Evolutionary conservation across 2,888 invertebrate genomes (phyloP).

Genomic region (Schizotus pectinicornis): DNA sequence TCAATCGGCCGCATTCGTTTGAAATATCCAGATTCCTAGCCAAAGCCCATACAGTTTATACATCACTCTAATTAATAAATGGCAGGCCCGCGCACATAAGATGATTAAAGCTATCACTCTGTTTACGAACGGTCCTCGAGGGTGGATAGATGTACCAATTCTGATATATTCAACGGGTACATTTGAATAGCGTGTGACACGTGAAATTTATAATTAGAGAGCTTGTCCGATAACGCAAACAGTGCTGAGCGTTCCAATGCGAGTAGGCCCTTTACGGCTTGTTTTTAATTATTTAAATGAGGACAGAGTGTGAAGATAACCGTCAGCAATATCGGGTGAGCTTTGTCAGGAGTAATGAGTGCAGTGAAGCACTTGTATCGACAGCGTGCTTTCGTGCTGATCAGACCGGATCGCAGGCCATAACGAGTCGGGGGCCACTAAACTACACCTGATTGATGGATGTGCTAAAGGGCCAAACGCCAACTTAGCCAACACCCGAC

Average conservation of each 20-base stretch:
- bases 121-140: constrained; percentile 39
- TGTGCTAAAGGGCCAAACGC: constrained; percentile 35
- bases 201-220: constrained; percentile 34
- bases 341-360: constrained; percentile 30
- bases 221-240: constrained; percentile 22
- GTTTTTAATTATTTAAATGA: constrained; percentile 31
- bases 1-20: constrained; percentile 50
- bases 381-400: constrained; percentile 27
- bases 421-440: constrained; percentile 26
- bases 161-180: constrained; percentile 24
- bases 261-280: constrained; percentile 16
- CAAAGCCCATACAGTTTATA: constrained; percentile 51
- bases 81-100: constrained; percentile 52
- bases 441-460: constrained; percentile 44
- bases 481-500: constrained; percentile 15
- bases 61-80: constrained; percentile 59
- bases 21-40: constrained; percentile 49
- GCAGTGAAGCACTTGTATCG: constrained; percentile 28
- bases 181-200: constrained; percentile 32
- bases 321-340: constrained; percentile 25
- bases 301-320: constrained; percentile 27
- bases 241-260: constrained; percentile 13
- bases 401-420: constrained; percentile 29
- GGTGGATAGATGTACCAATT: constrained; percentile 35
- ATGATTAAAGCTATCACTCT: constrained; percentile 49